Percentiles rank a stretch among this genome's conserved stretches.
Evolutionary conservation across 2,888 invertebrate genomes (phyloP).

Genomic region (Seira sanloemensis): DNA sequence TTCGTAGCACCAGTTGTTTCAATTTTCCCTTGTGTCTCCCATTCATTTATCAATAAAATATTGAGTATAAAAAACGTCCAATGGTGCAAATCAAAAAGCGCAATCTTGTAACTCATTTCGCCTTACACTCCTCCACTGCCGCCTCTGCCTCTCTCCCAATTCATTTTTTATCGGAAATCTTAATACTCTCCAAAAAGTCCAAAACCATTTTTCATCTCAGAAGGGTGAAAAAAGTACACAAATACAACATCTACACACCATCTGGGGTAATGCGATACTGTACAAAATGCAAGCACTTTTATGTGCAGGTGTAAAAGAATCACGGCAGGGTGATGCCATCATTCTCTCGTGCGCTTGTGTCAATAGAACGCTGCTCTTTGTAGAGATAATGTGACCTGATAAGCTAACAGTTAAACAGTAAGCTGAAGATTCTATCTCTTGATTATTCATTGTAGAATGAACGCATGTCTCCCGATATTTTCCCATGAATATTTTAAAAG

Average conservation of each 20-base stretch:
- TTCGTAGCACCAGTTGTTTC: slow-evolving; percentile 39
- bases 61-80: too few species aligned
- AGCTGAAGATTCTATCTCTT: slow-evolving; percentile 29
- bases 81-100: slow-evolving; percentile 45
- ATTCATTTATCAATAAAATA: slow-evolving; percentile 37
- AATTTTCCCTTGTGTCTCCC: slow-evolving; percentile 17
- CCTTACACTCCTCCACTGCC: neutral
- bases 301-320: neutral
- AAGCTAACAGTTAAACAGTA: neutral
- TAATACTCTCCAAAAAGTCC: slow-evolving; percentile 7
- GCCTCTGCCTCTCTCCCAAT: slow-evolving; percentile 17
- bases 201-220: neutral
- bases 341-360: neutral
- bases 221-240: neutral
- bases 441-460: slow-evolving; percentile 32
- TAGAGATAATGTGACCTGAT: slow-evolving; percentile 10
- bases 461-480: neutral
- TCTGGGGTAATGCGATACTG: neutral
- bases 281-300: neutral
- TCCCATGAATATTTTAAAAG: slow-evolving; percentile 52
- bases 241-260: neutral
- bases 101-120: slow-evolving; percentile 18
- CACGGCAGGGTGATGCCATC: neutral
- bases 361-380: neutral
- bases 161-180: slow-evolving; percentile 36